phyloP scores from a whole-genome alignment of 2,888 invertebrate species.

The Caenorhabditis wallacei region DNA sequence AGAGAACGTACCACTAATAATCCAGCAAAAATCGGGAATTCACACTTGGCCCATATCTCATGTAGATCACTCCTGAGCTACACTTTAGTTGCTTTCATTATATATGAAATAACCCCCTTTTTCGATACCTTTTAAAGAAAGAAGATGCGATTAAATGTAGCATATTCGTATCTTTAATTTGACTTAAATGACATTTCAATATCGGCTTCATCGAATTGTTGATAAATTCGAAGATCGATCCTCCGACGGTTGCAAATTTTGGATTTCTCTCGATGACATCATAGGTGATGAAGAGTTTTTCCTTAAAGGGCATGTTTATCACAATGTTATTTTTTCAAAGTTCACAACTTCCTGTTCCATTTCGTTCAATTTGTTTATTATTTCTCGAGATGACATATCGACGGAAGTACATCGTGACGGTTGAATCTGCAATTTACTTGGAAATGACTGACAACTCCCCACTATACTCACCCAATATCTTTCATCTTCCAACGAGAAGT shows the following conservation, averaged over 20 bases:
- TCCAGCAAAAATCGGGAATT: conserved; percentile 60
- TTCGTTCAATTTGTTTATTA: conserved; percentile 63
- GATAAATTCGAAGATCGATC: conserved; percentile 62
- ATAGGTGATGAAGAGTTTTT: conserved; percentile 63
- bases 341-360: conserved; percentile 61
- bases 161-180: conserved; percentile 60
- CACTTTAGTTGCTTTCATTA: conserved; percentile 32
- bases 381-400: conserved; percentile 58
- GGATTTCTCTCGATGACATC: conserved; percentile 64
- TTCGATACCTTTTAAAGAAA: conserved; percentile 59
- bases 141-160: conserved; percentile 58
- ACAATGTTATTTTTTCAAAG: not conserved
- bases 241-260: conserved; percentile 62
- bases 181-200: conserved; percentile 60
- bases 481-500: conserved; percentile 62
- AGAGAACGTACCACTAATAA: conserved; percentile 52
- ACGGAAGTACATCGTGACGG: conserved; percentile 54
- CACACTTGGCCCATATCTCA: conserved; percentile 61
- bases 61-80: conserved; percentile 62
- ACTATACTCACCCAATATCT: conserved; percentile 52
- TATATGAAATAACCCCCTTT: not conserved
- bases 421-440: conserved; percentile 44
- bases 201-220: conserved; percentile 53
- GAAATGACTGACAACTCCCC: not conserved
- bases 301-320: conserved; percentile 23